Conservation (phyloP, 2,797 vertebrate genomes). For the Columba guinea region DNA sequence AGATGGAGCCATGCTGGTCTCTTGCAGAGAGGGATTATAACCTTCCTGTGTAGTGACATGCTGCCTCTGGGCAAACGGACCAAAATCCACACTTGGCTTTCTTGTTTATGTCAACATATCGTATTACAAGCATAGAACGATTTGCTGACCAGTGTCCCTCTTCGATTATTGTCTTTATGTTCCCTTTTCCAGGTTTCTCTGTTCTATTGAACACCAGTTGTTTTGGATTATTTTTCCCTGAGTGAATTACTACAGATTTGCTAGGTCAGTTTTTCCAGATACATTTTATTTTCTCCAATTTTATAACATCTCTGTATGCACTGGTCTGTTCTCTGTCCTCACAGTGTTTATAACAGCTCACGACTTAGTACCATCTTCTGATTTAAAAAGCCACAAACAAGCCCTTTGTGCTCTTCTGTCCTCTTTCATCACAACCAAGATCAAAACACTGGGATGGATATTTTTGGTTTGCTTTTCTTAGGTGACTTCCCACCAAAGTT, state of each 20-base stretch:
- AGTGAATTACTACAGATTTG: conserved; percentile 40
- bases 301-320: not conserved
- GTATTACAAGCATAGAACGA: conserved; percentile 11
- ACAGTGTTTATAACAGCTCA: not conserved
- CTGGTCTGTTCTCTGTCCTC: not conserved
- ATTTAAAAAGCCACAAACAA: conserved; percentile 18
- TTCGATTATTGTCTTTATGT: not conserved
- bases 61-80: conserved; percentile 54
- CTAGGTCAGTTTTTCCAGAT: conserved; percentile 20
- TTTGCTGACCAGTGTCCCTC: conserved; percentile 34
- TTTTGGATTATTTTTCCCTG: conserved; percentile 14
- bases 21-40: conserved; percentile 51
- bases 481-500: not conserved
- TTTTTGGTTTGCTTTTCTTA: not conserved
- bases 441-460: not conserved
- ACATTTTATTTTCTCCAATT: not conserved
- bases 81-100: conserved; percentile 47
- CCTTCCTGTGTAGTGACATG: conserved; percentile 37
- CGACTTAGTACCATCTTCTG: conserved; percentile 11
- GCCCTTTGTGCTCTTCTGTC: not conserved
- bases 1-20: conserved; percentile 49
- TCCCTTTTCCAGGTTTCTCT: conserved; percentile 27
- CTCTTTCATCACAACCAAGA: not conserved
- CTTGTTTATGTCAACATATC: conserved; percentile 54
- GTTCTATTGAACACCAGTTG: not conserved